phyloP scores from a whole-genome alignment of 92 coral and sea anemone genomes.

The Umimayanthus chanpuru region DNA sequence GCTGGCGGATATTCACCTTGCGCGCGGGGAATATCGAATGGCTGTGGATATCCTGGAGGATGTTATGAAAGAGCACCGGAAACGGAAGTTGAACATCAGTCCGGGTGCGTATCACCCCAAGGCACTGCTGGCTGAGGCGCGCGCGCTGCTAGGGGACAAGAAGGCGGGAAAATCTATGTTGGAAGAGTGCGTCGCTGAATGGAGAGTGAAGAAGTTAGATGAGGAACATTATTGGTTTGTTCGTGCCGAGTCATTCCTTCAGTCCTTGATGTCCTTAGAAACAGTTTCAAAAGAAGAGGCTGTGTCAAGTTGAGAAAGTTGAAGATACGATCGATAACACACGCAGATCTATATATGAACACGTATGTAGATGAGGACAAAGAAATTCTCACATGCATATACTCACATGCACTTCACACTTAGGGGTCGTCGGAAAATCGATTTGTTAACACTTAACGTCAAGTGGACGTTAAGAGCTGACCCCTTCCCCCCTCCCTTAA shows the following conservation, averaged over 20 bases:
- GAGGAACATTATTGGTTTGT: conserved; percentile 82
- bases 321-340: too few species aligned
- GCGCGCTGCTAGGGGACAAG: conserved; percentile 52
- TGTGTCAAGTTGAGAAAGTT: background rate
- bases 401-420: background rate
- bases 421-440: too few species aligned
- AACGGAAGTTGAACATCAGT: conserved; percentile 54
- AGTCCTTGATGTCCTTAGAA: background rate
- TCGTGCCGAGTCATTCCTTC: conserved; percentile 43
- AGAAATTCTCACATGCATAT: background rate
- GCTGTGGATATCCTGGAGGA: conserved; percentile 69
- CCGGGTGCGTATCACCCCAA: conserved; percentile 81
- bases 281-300: background rate
- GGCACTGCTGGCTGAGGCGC: conserved; percentile 76
- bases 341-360: too few species aligned
- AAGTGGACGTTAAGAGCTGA: too few species aligned
- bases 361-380: background rate
- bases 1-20: conserved; percentile 74
- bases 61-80: conserved; percentile 54
- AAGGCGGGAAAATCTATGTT: conserved; percentile 54
- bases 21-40: conserved; percentile 47
- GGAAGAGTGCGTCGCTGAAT: conserved; percentile 61
- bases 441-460: too few species aligned
- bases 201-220: conserved; percentile 55
- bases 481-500: too few species aligned